These are phyloP conservation scores for Trichogramma dendrolimi DNA, from an alignment of 2,888 invertebrate genomes.

Conservation along the genomic window DNA sequence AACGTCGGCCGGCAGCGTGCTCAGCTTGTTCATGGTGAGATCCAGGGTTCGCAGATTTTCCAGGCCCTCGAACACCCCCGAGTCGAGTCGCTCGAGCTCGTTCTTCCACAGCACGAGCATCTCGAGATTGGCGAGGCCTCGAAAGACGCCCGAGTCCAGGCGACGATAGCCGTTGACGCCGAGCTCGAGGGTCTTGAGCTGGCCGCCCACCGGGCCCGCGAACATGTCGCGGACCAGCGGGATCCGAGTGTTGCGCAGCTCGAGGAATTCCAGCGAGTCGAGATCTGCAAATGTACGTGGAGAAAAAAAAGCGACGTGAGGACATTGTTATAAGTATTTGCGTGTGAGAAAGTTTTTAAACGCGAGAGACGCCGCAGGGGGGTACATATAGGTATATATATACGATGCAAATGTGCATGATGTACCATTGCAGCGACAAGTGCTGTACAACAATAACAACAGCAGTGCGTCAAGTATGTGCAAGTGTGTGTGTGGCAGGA, in stretches of 20 bases:
- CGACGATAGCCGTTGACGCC: conserved; percentile 56
- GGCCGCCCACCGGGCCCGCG: conserved; percentile 46
- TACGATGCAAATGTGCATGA: neutral
- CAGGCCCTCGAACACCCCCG: conserved; percentile 62
- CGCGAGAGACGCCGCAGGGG: neutral
- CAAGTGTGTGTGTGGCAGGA: no score
- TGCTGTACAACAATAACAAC: no score
- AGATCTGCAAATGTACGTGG: conserved; percentile 13
- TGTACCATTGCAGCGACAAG: no score
- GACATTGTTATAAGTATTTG: neutral
- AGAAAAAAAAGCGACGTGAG: neutral
- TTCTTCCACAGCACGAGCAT: conserved; percentile 69
- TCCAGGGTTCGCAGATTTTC: conserved; percentile 58
- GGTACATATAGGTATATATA: neutral
- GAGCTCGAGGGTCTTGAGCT: conserved; percentile 59
- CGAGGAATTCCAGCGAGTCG: conserved; percentile 12
- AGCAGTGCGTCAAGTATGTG: no score
- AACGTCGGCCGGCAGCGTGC: conserved; percentile 39
- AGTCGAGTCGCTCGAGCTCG: conserved; percentile 41
- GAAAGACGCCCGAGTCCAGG: conserved; percentile 58
- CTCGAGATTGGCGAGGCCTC: conserved; percentile 58
- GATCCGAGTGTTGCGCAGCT: conserved; percentile 14
- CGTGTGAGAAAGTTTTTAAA: neutral
- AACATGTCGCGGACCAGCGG: neutral
- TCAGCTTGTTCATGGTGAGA: conserved; percentile 59